Base-by-base conservation (phyloP, 1,140 invertebrate species). In the Eupristina koningsbergeri region DNA sequence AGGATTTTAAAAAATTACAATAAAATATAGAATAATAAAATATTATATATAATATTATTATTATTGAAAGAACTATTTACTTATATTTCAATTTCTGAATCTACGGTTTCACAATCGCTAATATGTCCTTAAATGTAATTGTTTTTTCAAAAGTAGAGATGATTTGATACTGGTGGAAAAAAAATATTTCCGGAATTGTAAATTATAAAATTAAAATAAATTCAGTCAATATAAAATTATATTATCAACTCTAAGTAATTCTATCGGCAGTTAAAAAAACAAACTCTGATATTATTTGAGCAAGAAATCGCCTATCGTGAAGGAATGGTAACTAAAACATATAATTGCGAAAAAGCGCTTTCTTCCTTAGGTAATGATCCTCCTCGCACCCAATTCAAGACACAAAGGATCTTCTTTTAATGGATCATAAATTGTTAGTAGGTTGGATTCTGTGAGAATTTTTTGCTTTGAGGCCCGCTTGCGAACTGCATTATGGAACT, bases 381-480 rank as follows among this genome's bases (percentile, higher is more conserved):
- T 2, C 47, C 64, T 67, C 64, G 64, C 34, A 36, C 17, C 75
- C 36, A n/a, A n/a, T 45, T 26, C 36, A 11, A 0, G n/a, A 26
- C 15, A 73, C 69, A 73, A 73, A 73, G 74, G 45, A 41, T 53
- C 47, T 31, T 71, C 34, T 36, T 58, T 53, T 81, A 73, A 81
- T 81, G 67, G 79, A 47, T 81, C 79, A n/a, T 81, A 81, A 81
- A 81, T 8, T n/a, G 79, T 9, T 8, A 29, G 53, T 26, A 39
- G 47, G 50, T n/a, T 17, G 19, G 63, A 81, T 39, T 53, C 31
- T 17, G 29, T 36, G 36, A 13, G 47, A 29, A 53, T 64, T 39
- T 58, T 19, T 26, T 26, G 45, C 15, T 22, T 63, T 41, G 13
- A 31, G 13, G 50, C 26, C 36, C 53, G 58, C 36, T 69, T 80